Base-by-base conservation (phyloP, 1,140 invertebrate genomes). In the Vanessa atalanta region DNA sequence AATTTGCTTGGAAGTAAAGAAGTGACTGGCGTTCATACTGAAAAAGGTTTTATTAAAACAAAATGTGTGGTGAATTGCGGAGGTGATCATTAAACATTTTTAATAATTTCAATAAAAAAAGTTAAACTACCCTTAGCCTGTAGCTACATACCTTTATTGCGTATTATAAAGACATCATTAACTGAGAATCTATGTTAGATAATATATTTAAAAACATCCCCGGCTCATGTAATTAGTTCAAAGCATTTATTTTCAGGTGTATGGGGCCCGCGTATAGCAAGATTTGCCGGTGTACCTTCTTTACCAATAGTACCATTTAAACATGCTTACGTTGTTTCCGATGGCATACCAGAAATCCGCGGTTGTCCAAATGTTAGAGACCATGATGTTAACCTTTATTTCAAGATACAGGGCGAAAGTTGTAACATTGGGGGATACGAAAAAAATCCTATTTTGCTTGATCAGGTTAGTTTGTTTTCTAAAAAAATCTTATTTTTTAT, bases 381-480 rank as follows among this genome's bases (percentile, higher is more conserved):
- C 88, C 96, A 97, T 79, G 97, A 98, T 89, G 94, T 94, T 7
- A 96, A 95, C 43, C 93, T 97, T n/a, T 98, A 98, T 83, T 95
- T 98, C 69, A 95, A 96, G 76, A 94, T 97, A 0, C 97, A 98
- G 79, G 97, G 97, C 7, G 96, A 97, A 78, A 94, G 95, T 0
- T 94, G 98, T 12, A 95, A 94, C 73, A 94, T 98, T 75, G 97
- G 97, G n/a, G 97, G 97, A 20, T 98, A 98, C 83, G 97, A 98
- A 90, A 87, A 91, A 0, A 97, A 98, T 90, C 97, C 97, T 1
- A 95, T 96, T 70, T 94, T 98, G 73, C 89, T 97, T 37, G 95
- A 97, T 79, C 94, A 95, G 78, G 96, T 96, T 65, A 60, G 55
- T 60, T 15, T 57, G 13, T 57, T 26, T 53, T n/a, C 26, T 31